These are phyloP conservation scores for Aspidoscelis tigris DNA, from an alignment of 2,113 vertebrate genomes.

Conservation along the genomic window DNA sequence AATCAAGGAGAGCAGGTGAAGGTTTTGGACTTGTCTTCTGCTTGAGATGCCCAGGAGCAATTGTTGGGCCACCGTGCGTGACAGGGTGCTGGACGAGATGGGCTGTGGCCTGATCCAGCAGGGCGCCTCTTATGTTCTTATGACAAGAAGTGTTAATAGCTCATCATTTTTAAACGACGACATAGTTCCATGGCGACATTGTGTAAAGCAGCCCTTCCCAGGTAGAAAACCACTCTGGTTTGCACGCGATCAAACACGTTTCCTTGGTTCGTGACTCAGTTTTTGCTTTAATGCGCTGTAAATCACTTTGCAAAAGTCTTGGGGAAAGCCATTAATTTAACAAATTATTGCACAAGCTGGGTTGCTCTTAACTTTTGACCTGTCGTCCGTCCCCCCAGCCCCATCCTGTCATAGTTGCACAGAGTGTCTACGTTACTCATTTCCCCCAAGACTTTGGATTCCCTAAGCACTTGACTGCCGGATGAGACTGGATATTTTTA, in stretches of 20 bases:
- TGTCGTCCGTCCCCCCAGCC: conserved; percentile 8
- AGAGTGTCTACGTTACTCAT: conserved; percentile 24
- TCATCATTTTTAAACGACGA: not conserved
- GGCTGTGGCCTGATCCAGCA: no score
- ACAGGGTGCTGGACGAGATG: no score
- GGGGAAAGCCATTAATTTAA: no score
- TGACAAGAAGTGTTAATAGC: not conserved
- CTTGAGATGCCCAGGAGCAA: no score
- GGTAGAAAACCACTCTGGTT: not conserved
- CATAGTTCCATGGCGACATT: no score
- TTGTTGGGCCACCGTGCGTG: no score
- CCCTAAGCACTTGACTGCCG: conserved; percentile 49
- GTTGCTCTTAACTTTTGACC: not conserved
- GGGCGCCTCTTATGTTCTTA: no score
- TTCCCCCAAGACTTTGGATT: conserved; percentile 46
- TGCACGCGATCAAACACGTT: not conserved
- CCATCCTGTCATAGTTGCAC: no score
- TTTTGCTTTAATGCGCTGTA: not conserved
- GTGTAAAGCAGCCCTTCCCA: not conserved
- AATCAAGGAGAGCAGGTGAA: no score
- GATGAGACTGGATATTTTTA: conserved; percentile 60
- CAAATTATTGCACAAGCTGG: no score
- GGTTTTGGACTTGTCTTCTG: no score
- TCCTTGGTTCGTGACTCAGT: not conserved
- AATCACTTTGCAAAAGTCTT: no score